Conservation (phyloP, 1,140 invertebrate species). For the Steinernema feltiae region DNA sequence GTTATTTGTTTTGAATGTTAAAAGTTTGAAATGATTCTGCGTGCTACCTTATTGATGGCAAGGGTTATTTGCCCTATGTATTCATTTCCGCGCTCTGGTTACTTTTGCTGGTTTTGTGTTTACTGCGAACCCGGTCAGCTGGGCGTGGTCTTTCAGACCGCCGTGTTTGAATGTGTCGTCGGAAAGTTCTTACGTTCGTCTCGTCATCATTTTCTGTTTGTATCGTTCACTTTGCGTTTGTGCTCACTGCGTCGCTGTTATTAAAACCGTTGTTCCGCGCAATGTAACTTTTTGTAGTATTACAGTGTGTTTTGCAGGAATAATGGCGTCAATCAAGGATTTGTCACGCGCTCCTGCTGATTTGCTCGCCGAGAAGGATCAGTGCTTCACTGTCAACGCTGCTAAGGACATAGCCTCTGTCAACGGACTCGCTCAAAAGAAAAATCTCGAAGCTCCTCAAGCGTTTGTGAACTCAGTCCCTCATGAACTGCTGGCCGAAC, state of each 20-base stretch:
- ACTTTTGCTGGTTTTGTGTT: background rate
- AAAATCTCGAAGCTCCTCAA: slow-evolving; percentile 14
- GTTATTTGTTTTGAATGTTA: background rate
- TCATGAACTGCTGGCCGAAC: slow-evolving; percentile 33
- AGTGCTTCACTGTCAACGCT: background rate
- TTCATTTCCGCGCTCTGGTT: background rate
- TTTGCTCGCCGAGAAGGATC: background rate
- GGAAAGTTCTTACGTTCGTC: slow-evolving; percentile 6
- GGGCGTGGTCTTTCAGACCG: slow-evolving; percentile 3
- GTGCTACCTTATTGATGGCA: too few relatives aligned
- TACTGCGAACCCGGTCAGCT: background rate
- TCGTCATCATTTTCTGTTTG: background rate
- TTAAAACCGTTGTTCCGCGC: too few relatives aligned
- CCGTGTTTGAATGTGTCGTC: background rate
- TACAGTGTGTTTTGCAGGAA: background rate
- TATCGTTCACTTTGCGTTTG: background rate
- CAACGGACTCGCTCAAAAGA: slow-evolving; percentile 1
- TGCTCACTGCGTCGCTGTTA: too few relatives aligned
- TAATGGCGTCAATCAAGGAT: background rate
- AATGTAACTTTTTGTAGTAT: too few relatives aligned
- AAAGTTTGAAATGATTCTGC: background rate
- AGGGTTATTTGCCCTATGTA: background rate
- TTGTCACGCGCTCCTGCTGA: background rate
- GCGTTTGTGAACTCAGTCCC: slow-evolving; percentile 4
- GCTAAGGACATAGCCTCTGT: background rate